phyloP scores from a whole-genome alignment of 2,797 vertebrate genomes.

The Garrulus glandarius region DNA sequence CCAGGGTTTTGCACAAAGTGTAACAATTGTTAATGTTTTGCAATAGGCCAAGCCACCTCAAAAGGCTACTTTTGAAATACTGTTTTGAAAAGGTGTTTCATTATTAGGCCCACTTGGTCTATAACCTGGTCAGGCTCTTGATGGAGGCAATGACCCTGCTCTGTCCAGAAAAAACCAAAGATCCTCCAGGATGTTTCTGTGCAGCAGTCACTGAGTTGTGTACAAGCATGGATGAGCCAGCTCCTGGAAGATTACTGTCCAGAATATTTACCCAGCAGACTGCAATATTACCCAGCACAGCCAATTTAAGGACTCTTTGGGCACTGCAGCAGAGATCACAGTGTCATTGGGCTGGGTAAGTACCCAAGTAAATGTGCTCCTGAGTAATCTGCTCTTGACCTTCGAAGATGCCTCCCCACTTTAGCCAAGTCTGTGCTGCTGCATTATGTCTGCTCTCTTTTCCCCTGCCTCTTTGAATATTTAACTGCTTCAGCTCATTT shows the following conservation, averaged over 20 bases:
- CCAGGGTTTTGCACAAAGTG: background rate
- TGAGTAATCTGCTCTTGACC: background rate
- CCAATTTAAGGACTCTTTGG: background rate
- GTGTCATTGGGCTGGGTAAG: background rate
- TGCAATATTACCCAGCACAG: background rate
- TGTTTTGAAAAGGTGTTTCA: background rate
- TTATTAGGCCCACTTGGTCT: background rate
- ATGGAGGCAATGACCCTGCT: background rate
- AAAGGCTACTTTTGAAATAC: background rate
- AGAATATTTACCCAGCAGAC: background rate
- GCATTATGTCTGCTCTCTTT: background rate
- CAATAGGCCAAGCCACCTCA: background rate
- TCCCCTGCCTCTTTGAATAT: background rate
- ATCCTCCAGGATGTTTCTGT: background rate
- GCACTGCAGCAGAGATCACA: background rate
- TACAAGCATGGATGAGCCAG: background rate
- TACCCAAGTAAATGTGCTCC: fast-evolving
- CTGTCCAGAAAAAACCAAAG: background rate
- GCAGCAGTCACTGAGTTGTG: background rate
- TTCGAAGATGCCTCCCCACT: background rate
- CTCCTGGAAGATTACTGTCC: background rate
- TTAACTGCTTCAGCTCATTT: background rate
- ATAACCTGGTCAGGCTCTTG: background rate
- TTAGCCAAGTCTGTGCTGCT: background rate
- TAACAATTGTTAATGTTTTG: background rate